phyloP scores from a whole-genome alignment of 1,140 invertebrate species.

The honey bee (Apis mellifera) region Amel_HAv3.1 CM009931.2:23567001-23567500 shows the following conservation, averaged over 20 bases:
- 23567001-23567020: constrained; percentile 33
- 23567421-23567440: neutral
- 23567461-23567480: neutral
- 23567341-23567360: too few species aligned
- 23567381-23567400: neutral
- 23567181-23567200: constrained; percentile 1
- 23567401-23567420: too few species aligned
- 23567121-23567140: constrained; percentile 52
- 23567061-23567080: constrained; percentile 32
- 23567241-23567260: too few species aligned
- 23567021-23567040: constrained; percentile 12
- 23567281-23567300: too few species aligned
- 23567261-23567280: too few species aligned
- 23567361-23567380: too few species aligned
- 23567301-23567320: too few species aligned
- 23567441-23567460: neutral
- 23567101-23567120: constrained; percentile 62
- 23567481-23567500: too few species aligned
- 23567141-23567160: constrained; percentile 30
- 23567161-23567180: neutral
- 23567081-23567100: constrained; percentile 35
- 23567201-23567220: too few species aligned
- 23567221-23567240: too few species aligned
- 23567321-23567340: too few species aligned
- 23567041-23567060: constrained; percentile 56